Evolutionary conservation across 2,797 vertebrate genomes (phyloP).

Genomic region (Numenius phaeopus): DNA sequence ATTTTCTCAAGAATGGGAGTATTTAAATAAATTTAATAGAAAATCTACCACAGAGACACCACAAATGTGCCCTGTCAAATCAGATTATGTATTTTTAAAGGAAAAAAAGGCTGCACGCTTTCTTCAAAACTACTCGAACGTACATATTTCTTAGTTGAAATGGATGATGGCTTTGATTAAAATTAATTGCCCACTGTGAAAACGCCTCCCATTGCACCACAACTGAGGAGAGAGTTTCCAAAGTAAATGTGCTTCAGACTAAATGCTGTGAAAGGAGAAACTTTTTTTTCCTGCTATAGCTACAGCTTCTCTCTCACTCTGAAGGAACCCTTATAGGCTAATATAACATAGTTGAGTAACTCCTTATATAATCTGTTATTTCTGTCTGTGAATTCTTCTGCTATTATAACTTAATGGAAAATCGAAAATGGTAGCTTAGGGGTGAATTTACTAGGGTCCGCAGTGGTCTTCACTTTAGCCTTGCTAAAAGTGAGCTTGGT

Average conservation of each 20-base stretch:
- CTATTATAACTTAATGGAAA: neutral
- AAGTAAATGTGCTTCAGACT: neutral
- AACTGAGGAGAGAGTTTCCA: neutral
- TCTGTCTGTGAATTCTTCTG: neutral
- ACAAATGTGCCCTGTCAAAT: neutral
- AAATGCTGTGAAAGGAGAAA: neutral
- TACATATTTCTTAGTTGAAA: neutral
- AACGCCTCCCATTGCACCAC: neutral
- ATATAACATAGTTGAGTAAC: neutral
- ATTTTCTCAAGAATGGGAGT: slow-evolving; percentile 59
- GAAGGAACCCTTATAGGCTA: neutral
- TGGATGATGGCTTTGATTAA: neutral
- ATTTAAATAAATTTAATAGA: slow-evolving; percentile 41
- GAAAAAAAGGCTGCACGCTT: neutral
- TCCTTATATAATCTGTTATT: neutral
- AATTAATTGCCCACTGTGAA: neutral
- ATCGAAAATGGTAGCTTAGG: neutral
- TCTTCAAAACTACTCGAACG: neutral
- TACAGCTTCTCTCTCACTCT: neutral
- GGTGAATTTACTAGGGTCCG: neutral
- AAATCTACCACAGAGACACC: neutral
- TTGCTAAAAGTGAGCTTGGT: neutral
- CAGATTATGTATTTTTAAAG: slow-evolving; percentile 20
- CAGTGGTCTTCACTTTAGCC: neutral
- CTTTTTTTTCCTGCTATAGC: neutral